Evolutionary conservation across 2,888 invertebrate species (phyloP).

Genomic region (Pristionchus maxplancki): DNA sequence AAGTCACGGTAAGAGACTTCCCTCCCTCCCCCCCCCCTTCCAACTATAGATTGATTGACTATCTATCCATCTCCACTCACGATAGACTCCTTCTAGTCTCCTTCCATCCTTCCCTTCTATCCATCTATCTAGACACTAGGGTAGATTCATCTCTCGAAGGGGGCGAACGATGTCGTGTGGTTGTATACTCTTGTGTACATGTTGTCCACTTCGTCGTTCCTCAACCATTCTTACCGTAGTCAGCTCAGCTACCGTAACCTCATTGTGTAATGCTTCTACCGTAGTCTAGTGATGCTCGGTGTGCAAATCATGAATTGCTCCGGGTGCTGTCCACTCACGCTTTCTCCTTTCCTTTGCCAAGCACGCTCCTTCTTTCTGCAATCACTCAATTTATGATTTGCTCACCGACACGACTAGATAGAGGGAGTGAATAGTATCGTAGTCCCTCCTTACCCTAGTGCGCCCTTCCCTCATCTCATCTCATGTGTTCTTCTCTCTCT

Average conservation of each 20-base stretch:
- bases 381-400: constrained; percentile 20
- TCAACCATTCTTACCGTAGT: background rate
- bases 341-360: constrained; percentile 17
- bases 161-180: constrained; percentile 31
- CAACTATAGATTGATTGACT: background rate
- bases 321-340: constrained; percentile 17
- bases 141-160: background rate
- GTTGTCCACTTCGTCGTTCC: constrained; percentile 42
- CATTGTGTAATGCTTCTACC: background rate
- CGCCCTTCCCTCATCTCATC: background rate
- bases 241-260: background rate
- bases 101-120: background rate
- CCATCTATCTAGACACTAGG: background rate
- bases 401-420: background rate
- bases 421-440: background rate
- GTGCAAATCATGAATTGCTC: constrained; percentile 18
- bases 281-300: constrained; percentile 20
- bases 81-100: background rate
- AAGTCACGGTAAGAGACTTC: constrained; percentile 43
- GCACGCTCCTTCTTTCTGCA: background rate
- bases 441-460: background rate
- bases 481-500: constrained; percentile 29
- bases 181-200: constrained; percentile 30
- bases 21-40: background rate
- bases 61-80: background rate